phyloP scores from a whole-genome alignment of 2,888 invertebrate species.

The Tyria jacobaeae region DNA sequence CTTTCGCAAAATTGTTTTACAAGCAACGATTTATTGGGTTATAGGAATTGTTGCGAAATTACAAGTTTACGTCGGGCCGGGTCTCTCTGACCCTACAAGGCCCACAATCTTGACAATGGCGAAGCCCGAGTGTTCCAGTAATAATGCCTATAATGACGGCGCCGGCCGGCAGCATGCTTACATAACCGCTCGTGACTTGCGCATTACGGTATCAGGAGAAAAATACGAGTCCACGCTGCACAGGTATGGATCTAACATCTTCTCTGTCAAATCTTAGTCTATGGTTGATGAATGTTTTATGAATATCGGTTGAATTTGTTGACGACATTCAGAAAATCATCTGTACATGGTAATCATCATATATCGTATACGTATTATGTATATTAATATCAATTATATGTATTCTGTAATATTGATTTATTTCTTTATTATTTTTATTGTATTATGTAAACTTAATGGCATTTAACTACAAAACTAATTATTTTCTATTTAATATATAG shows the following conservation, averaged over 20 bases:
- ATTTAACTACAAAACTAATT: no score
- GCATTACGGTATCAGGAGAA: constrained; percentile 84
- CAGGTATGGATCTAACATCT: constrained; percentile 58
- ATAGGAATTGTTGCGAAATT: constrained; percentile 82
- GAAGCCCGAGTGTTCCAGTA: constrained; percentile 75
- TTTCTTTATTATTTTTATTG: no score
- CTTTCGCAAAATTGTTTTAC: constrained; percentile 78
- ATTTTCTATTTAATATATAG: no score
- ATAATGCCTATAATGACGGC: constrained; percentile 83
- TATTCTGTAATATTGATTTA: no score
- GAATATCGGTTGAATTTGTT: no score
- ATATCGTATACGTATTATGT: no score
- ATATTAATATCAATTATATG: no score
- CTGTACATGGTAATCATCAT: no score
- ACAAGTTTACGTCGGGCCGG: constrained; percentile 72
- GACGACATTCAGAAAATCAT: no score
- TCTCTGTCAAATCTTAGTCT: background rate
- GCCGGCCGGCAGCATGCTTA: constrained; percentile 82
- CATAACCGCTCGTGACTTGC: constrained; percentile 86
- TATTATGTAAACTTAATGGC: no score
- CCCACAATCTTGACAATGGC: constrained; percentile 86
- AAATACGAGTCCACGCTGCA: constrained; percentile 71
- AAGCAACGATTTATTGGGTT: constrained; percentile 80
- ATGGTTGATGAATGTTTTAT: no score
- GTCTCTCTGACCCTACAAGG: constrained; percentile 83